Conservation (phyloP, 1,140 invertebrate species). For the Octopus bimaculoides region DNA sequence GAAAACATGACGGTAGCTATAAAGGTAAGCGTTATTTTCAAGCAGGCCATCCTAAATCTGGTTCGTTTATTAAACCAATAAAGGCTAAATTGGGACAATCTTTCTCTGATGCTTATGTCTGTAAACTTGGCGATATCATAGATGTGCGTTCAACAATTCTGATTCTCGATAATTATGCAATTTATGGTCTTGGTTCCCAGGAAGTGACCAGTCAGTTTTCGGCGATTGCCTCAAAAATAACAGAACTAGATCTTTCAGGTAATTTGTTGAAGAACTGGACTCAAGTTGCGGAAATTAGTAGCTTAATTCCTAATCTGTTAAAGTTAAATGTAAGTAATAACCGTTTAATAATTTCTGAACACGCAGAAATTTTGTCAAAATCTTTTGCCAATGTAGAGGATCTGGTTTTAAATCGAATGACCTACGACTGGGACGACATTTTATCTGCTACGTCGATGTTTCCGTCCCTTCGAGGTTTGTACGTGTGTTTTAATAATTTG, state of each 20-base stretch:
- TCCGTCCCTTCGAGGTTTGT: not conserved
- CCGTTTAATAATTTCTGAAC: not conserved
- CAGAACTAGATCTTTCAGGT: not conserved
- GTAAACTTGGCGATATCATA: not conserved
- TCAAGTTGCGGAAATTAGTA: not conserved
- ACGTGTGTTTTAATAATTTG: not conserved
- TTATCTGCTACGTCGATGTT: not conserved
- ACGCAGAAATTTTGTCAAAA: not conserved
- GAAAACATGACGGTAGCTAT: constrained; percentile 2
- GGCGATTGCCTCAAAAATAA: not conserved
- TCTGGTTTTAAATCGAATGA: not conserved
- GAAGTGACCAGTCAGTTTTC: not conserved
- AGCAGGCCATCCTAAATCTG: not conserved
- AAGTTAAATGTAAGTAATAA: constrained; percentile 1
- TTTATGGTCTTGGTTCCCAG: not conserved
- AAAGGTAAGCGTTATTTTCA: not conserved
- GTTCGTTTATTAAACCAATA: not conserved
- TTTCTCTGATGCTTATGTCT: not conserved
- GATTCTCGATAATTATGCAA: not conserved
- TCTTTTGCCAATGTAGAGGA: not conserved
- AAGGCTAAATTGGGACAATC: not conserved
- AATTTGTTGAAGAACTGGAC: not conserved
- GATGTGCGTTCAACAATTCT: not conserved
- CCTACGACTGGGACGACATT: not conserved
- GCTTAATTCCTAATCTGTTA: not conserved